Evolutionary conservation across 2,113 vertebrate species (phyloP).

Genomic region (Puma concolor): DNA sequence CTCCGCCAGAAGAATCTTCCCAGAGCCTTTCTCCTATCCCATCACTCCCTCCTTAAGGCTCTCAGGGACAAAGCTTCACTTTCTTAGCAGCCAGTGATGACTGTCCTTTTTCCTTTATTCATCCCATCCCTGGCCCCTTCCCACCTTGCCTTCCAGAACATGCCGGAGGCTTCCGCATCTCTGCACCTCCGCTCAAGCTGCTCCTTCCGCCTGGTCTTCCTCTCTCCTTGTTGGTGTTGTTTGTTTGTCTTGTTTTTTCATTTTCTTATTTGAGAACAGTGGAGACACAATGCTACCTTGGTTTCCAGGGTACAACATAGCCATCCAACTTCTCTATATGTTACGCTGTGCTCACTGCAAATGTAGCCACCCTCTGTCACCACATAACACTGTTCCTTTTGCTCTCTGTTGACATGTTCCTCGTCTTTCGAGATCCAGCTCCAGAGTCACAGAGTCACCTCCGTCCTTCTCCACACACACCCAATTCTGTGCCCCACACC

Average conservation of each 20-base stretch:
- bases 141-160: neutral
- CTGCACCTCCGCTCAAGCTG: neutral
- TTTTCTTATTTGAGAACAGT: neutral
- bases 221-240: neutral
- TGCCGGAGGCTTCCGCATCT: accelerated
- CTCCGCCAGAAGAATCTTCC: neutral
- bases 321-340: neutral
- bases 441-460: neutral
- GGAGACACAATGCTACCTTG: neutral
- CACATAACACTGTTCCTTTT: neutral
- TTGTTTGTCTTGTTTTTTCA: neutral
- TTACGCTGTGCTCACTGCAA: neutral
- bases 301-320: neutral
- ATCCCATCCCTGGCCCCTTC: too few species aligned
- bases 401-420: accelerated
- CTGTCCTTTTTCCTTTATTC: neutral
- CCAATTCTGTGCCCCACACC: accelerated
- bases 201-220: neutral
- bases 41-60: neutral
- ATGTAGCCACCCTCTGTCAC: neutral
- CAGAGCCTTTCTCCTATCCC: neutral
- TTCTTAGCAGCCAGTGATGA: neutral
- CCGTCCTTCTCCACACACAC: neutral
- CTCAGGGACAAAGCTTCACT: neutral
- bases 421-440: neutral